Percentiles rank a stretch among this genome's conserved stretches.
Conservation (phyloP, 1,140 invertebrate species). For the Scaptomyza hsui region DNA sequence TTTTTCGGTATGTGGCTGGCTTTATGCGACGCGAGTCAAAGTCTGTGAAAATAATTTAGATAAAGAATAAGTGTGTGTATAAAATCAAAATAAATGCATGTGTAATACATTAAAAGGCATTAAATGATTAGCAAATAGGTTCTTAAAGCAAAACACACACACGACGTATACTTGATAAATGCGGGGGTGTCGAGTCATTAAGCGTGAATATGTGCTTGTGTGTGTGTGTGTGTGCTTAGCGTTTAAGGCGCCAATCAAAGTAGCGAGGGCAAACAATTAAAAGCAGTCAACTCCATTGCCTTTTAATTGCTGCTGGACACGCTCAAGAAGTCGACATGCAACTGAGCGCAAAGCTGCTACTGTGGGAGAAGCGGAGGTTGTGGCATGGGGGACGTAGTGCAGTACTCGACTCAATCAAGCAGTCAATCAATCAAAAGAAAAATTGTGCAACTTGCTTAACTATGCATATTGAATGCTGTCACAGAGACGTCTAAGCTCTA, state of each 20-base stretch:
- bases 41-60: constrained; percentile 38
- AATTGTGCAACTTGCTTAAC: constrained; percentile 70
- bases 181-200: constrained; percentile 56
- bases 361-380: not conserved
- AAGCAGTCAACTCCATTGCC: constrained; percentile 59
- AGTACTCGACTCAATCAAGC: constrained; percentile 58
- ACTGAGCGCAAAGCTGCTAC: not conserved
- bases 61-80: not conserved
- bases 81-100: constrained; percentile 66
- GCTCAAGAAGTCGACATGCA: constrained; percentile 41
- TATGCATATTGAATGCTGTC: constrained; percentile 77
- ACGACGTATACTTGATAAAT: constrained; percentile 61
- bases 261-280: constrained; percentile 73
- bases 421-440: constrained; percentile 77
- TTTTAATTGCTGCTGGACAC: constrained; percentile 74
- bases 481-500: constrained; percentile 29
- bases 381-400: not conserved
- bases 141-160: constrained; percentile 18
- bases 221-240: constrained; percentile 60
- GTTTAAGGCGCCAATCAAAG: constrained; percentile 72
- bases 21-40: constrained; percentile 44
- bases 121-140: constrained; percentile 61
- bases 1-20: constrained; percentile 51
- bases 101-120: constrained; percentile 48
- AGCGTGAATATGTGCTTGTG: constrained; percentile 57